Percentiles rank a stretch among this genome's conserved stretches.
phyloP scores from a whole-genome alignment of 2,888 invertebrate genomes.

The Folsomia candida region DNA sequence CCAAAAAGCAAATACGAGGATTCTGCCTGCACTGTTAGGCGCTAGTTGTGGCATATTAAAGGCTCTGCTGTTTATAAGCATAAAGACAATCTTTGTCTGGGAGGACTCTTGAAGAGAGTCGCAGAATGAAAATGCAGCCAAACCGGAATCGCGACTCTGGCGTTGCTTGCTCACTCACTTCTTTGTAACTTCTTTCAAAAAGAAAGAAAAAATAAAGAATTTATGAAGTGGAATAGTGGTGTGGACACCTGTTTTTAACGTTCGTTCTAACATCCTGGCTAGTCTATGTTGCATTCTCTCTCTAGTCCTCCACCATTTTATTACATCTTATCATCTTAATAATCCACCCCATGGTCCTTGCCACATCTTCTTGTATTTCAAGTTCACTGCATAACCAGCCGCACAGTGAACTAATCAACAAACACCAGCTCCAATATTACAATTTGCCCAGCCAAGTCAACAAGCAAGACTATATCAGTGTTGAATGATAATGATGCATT shows the following conservation, averaged over 20 bases:
- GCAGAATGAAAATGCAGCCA: constrained; percentile 42
- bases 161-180: constrained; percentile 14
- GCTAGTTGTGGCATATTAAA: too few relatives aligned
- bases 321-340: constrained; percentile 6
- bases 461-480: not conserved
- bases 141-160: constrained; percentile 45
- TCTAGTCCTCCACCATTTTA: constrained; percentile 3
- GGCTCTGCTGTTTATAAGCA: too few relatives aligned
- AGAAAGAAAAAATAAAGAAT: constrained; percentile 41
- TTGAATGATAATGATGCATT: constrained; percentile 1
- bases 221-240: constrained; percentile 49
- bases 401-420: not conserved
- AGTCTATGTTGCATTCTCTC: not conserved
- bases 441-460: not conserved
- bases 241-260: constrained; percentile 48
- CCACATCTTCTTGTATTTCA: not conserved
- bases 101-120: too few relatives aligned
- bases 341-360: constrained; percentile 3
- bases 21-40: too few relatives aligned
- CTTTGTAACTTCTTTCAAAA: constrained; percentile 17
- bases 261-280: constrained; percentile 39
- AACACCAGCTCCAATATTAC: not conserved
- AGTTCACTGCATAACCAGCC: not conserved
- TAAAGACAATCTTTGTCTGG: too few relatives aligned
- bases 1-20: too few relatives aligned